Evolutionary conservation across 2,113 vertebrate genomes (phyloP).

Genomic region (Strix uralensis): DNA sequence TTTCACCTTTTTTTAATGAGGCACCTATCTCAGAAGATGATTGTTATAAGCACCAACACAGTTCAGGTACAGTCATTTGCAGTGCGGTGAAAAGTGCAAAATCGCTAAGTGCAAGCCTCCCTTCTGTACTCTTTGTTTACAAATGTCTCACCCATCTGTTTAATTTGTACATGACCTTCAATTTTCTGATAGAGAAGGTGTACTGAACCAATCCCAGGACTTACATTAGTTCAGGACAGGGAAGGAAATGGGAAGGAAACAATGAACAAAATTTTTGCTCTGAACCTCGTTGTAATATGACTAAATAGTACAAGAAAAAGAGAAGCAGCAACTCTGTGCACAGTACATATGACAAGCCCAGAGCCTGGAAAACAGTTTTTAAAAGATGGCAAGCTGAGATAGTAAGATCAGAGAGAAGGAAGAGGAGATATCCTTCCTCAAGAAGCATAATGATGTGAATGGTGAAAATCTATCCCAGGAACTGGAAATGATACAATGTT

Average conservation of each 20-base stretch:
- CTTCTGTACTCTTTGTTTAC: neutral
- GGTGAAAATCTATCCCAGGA: neutral
- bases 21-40: neutral
- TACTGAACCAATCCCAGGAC: neutral
- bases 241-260: neutral
- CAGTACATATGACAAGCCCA: neutral
- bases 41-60: neutral
- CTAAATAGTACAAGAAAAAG: neutral
- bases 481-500: neutral
- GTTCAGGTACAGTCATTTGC: neutral
- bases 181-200: neutral
- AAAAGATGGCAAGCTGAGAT: neutral
- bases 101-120: neutral
- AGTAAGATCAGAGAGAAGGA: neutral
- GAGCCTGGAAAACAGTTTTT: neutral
- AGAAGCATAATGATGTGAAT: neutral
- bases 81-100: neutral
- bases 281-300: neutral
- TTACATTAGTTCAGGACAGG: neutral
- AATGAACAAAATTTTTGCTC: neutral
- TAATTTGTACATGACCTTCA: neutral
- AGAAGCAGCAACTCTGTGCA: neutral
- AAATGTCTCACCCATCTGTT: neutral
- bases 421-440: neutral
- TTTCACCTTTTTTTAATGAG: neutral